Evolutionary conservation across 1,140 invertebrate genomes (phyloP).

Genomic region (Neoseiulus cucumeris): DNA sequence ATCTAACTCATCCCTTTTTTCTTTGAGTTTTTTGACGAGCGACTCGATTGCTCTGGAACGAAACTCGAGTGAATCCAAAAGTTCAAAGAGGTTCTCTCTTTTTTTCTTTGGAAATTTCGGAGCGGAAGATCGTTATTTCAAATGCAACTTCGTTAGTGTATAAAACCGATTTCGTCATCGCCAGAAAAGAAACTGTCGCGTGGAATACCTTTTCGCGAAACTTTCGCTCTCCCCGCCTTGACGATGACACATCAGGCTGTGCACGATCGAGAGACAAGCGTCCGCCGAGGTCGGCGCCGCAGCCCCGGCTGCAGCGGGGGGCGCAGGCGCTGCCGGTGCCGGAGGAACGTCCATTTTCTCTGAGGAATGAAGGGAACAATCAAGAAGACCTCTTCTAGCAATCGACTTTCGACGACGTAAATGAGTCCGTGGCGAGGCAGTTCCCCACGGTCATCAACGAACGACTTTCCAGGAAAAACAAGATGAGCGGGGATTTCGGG

Average conservation of each 20-base stretch:
- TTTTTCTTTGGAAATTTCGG: neutral
- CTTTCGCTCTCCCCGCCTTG: conserved; percentile 88
- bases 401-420: no score
- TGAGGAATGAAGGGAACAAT: neutral
- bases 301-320: neutral
- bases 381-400: no score
- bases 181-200: neutral
- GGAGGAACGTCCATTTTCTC: neutral
- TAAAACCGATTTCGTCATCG: neutral
- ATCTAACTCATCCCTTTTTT: conserved; percentile 91
- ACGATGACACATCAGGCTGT: conserved; percentile 88
- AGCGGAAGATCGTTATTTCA: no score
- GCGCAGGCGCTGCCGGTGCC: neutral
- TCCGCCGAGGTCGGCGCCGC: conserved; percentile 72
- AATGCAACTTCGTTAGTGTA: no score
- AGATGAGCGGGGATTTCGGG: no score
- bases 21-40: conserved; percentile 87
- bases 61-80: neutral
- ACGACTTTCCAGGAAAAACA: no score
- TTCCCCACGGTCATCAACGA: no score
- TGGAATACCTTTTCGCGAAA: conserved; percentile 59
- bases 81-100: neutral
- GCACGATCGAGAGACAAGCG: conserved; percentile 88
- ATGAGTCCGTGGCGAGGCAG: no score
- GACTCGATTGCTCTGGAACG: conserved; percentile 70